Percentiles rank a stretch among this genome's conserved stretches.
These are phyloP conservation scores for Pandemis heparana DNA, from an alignment of 2,888 invertebrate species.

Conservation along the genomic window DNA sequence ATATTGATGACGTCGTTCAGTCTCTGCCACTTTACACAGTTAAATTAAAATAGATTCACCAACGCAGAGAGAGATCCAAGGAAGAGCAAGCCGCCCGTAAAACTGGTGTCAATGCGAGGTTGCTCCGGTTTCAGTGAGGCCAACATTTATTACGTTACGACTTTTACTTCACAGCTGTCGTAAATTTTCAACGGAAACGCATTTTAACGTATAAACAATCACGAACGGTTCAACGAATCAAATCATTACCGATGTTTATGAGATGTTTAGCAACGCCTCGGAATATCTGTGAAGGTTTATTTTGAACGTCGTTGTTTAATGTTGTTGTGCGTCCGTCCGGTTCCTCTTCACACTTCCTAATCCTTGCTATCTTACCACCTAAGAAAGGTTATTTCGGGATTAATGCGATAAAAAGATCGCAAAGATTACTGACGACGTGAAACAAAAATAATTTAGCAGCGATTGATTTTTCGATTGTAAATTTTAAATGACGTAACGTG, in stretches of 20 bases:
- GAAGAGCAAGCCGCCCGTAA: conserved; percentile 32
- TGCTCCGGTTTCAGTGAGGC: conserved; percentile 40
- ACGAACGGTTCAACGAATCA: conserved; percentile 32
- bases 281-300: conserved; percentile 1
- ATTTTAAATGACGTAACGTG: background rate
- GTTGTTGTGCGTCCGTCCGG: background rate
- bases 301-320: background rate
- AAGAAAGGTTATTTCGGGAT: background rate
- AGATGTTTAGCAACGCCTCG: conserved; percentile 1
- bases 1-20: conserved; percentile 43
- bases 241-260: conserved; percentile 31
- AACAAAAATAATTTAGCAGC: background rate
- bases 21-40: conserved; percentile 30
- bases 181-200: conserved; percentile 40
- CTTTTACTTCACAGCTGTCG: conserved; percentile 39
- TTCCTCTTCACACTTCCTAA: background rate
- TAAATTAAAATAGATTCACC: conserved; percentile 43
- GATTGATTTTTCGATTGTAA: background rate
- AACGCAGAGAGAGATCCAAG: conserved; percentile 24
- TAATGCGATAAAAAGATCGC: too few relatives aligned
- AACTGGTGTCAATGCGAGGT: conserved; percentile 38
- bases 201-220: conserved; percentile 41
- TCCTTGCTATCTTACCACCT: background rate
- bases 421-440: background rate
- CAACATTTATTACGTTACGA: conserved; percentile 31